Evolutionary conservation across 2,888 invertebrate genomes (phyloP), one percentile per base, ranked within the genome.

Genomic region (Caenorhabditis sp.): DNA sequence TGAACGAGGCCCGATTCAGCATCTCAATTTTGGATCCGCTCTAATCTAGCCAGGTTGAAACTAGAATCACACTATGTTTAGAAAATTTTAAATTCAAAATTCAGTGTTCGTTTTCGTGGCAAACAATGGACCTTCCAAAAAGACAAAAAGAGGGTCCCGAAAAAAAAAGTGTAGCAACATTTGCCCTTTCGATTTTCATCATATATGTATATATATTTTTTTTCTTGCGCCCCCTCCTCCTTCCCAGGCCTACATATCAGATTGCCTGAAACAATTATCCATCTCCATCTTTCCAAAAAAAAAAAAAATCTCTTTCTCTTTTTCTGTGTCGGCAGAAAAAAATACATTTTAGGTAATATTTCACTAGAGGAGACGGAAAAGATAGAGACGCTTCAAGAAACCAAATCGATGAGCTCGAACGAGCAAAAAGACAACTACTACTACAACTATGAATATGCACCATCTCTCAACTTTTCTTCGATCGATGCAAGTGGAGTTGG

Each of bases 401-500:
- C n/a, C 21, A 43, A 21, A 19, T 43, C 43, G 43, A 43, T 43
- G 43, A 14, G 43, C 43, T 43, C 43, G 43, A 43, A 49, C 60
- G 49, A 49, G 60, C 43, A n/a, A 2, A 10, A 49, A 5, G 8
- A 24, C n/a, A 6, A 60, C 43, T 8, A 49, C 60, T 17, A 17
- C 23, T 43, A 4, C n/a, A 2, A 53, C 4, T 19, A 53, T 4
- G 53, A 53, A 53, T 53, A 53, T 24, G 24, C 21, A 53, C 8
- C 53, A 19, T 53, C 23, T n/a, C 14, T 5, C 50, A 50, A 50
- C 50, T n/a, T n/a, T n/a, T n/a, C n/a, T 53, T 19, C 62, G 69
- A 43, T 43, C 43, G 43, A 43, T 43, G 43, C 43, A 43, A 43
- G 43, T 51, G 51, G 51, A 23, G 55, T 55, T 26, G 27, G 17